A percentile compares a stretch with the other conserved stretches of the same genome.
Evolutionary conservation across 2,888 invertebrate genomes (phyloP).

Genomic region (Drosophila antonietae): DNA sequence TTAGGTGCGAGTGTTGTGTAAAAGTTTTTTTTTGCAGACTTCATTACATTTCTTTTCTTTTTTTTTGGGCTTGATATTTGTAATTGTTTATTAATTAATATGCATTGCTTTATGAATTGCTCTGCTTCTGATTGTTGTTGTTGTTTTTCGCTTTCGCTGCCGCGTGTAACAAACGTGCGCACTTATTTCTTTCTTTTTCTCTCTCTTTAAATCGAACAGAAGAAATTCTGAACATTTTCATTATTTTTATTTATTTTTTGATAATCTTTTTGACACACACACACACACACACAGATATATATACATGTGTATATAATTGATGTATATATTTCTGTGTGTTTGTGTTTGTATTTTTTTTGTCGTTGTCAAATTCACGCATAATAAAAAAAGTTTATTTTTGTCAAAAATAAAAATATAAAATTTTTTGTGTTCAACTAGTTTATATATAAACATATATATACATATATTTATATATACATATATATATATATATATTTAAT

Average conservation of each 20-base stretch:
- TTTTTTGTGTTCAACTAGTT: slow-evolving; percentile 33
- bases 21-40: slow-evolving; percentile 41
- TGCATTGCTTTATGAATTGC: slow-evolving; percentile 32
- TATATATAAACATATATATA: slow-evolving; percentile 15
- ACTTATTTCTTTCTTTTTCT: slow-evolving; percentile 49
- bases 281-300: slow-evolving; percentile 27
- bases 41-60: slow-evolving; percentile 36
- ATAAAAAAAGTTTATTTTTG: slow-evolving; percentile 77
- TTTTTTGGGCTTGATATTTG: slow-evolving; percentile 33
- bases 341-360: slow-evolving; percentile 31
- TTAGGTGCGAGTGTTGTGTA: slow-evolving; percentile 81
- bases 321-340: slow-evolving; percentile 31
- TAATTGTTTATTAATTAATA: slow-evolving; percentile 64
- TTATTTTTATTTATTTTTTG: slow-evolving; percentile 55
- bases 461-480: background rate
- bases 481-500: slow-evolving; percentile 19
- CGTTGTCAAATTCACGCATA: slow-evolving; percentile 72
- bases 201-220: slow-evolving; percentile 9
- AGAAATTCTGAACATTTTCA: slow-evolving; percentile 25
- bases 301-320: slow-evolving; percentile 15
- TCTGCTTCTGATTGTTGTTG: slow-evolving; percentile 9
- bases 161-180: slow-evolving; percentile 78
- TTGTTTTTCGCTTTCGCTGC: slow-evolving; percentile 46
- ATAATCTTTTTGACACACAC: slow-evolving; percentile 69
- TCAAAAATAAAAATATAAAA: slow-evolving; percentile 50